A percentile compares a stretch with the other conserved stretches of the same genome.
Evolutionary conservation across 2,113 vertebrate species (phyloP).

Genomic region (Dunckerocampus dactyliophorus): DNA sequence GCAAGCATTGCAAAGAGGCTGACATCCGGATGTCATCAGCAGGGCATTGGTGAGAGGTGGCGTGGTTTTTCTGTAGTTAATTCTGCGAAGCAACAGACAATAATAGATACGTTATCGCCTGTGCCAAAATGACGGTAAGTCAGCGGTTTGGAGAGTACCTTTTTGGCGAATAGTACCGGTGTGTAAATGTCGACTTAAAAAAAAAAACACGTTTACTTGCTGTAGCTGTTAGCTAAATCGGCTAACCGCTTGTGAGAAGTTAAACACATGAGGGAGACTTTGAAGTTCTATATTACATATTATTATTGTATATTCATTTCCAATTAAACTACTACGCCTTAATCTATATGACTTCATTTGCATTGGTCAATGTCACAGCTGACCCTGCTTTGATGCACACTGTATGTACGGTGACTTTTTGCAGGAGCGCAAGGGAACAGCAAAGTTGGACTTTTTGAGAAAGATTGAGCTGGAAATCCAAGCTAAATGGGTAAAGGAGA

Average conservation of each 20-base stretch:
- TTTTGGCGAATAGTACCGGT: background rate
- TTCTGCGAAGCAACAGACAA: background rate
- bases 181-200: background rate
- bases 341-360: background rate
- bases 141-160: background rate
- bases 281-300: background rate
- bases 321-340: too few relatives aligned
- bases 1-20: slow-evolving; percentile 1
- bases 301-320: background rate
- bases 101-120: background rate
- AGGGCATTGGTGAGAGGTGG: slow-evolving; percentile 59
- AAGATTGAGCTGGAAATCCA: slow-evolving; percentile 90
- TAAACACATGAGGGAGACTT: background rate
- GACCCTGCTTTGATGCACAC: background rate
- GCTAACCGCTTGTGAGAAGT: slow-evolving; percentile 18
- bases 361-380: background rate
- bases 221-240: slow-evolving; percentile 33
- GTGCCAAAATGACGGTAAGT: slow-evolving; percentile 68
- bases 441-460: slow-evolving; percentile 92
- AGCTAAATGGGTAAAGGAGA: slow-evolving; percentile 85
- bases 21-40: slow-evolving; percentile 58
- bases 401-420: slow-evolving; percentile 2
- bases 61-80: slow-evolving; percentile 53
- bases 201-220: slow-evolving; percentile 14
- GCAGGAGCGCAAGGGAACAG: slow-evolving; percentile 92